Percentiles rank a stretch among this genome's conserved stretches.
These are phyloP conservation scores for Echinops telfairi DNA, from an alignment of 2,113 vertebrate genomes.

Conservation along the genomic window DNA sequence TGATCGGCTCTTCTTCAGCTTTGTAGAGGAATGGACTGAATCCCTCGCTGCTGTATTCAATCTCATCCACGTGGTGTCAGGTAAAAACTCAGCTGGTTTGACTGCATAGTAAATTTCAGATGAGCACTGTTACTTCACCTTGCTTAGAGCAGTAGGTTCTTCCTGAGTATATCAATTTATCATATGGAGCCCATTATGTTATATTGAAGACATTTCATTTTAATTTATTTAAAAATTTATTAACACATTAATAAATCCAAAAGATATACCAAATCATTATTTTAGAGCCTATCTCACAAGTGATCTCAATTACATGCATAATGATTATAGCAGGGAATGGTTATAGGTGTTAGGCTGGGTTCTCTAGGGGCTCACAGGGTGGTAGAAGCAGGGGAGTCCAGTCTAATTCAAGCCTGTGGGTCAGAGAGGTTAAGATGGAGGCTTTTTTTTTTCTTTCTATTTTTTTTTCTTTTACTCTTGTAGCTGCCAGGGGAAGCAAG, in stretches of 20 bases:
- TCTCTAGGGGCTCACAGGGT: too few relatives aligned
- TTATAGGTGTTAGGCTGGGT: too few relatives aligned
- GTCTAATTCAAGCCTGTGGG: too few relatives aligned
- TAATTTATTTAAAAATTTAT: background rate
- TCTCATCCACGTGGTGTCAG: constrained; percentile 89
- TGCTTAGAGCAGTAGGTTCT: background rate
- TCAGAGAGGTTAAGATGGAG: too few relatives aligned
- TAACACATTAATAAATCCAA: background rate
- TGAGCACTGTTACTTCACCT: background rate
- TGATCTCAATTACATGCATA: background rate
- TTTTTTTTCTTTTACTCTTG: too few relatives aligned
- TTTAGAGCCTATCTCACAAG: background rate
- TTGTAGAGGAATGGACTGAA: constrained; percentile 89
- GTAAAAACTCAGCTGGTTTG: constrained; percentile 74
- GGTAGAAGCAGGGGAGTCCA: too few relatives aligned
- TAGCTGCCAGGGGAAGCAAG: too few relatives aligned
- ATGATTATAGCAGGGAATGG: background rate
- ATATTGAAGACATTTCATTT: background rate
- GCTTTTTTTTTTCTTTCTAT: too few relatives aligned
- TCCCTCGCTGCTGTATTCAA: constrained; percentile 88
- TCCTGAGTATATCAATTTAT: background rate
- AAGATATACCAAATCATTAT: background rate
- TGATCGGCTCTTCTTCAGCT: constrained; percentile 90
- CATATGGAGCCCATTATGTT: background rate
- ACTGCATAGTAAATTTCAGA: background rate